Percentiles rank a stretch among this genome's conserved stretches.
These are phyloP conservation scores for Trichogramma evanescens DNA, from an alignment of 2,888 invertebrate species.

Conservation along the genomic window DNA sequence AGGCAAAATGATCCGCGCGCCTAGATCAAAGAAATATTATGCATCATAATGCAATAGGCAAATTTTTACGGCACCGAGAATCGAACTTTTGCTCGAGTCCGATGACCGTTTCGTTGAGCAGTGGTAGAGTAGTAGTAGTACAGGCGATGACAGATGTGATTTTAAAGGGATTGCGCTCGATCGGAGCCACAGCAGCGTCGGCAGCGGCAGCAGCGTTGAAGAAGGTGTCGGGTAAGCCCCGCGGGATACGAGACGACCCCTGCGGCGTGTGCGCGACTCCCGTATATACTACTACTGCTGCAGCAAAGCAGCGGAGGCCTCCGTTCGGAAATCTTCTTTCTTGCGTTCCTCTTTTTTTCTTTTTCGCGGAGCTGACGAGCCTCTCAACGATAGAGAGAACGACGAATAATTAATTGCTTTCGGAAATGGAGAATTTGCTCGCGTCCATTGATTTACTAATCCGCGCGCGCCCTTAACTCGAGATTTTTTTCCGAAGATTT, in stretches of 20 bases:
- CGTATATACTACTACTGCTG: constrained; percentile 29
- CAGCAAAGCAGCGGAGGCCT: constrained; percentile 27
- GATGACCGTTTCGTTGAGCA: no score
- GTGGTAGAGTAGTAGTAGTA: no score
- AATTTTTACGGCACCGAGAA: no score
- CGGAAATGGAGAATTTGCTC: neutral
- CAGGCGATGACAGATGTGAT: constrained; percentile 9
- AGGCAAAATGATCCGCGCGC: no score
- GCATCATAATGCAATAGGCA: no score
- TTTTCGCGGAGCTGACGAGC: neutral
- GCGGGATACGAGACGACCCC: constrained; percentile 44
- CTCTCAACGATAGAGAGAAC: neutral
- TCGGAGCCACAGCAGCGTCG: constrained; percentile 5
- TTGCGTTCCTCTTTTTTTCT: neutral
- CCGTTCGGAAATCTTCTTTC: constrained; percentile 38
- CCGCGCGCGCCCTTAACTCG: neutral
- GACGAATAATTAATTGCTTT: constrained; percentile 12
- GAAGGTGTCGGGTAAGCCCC: constrained; percentile 41
- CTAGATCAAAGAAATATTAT: no score
- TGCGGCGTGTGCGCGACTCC: constrained; percentile 45
- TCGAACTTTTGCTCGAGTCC: no score
- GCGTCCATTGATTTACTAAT: constrained; percentile 17
- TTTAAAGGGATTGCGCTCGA: constrained; percentile 11
- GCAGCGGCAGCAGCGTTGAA: constrained; percentile 10
- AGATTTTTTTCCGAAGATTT: no score